Evolutionary conservation across 2,797 vertebrate genomes (phyloP), one percentile per base, ranked within the genome.

Genomic region (Nannoperca australis): DNA sequence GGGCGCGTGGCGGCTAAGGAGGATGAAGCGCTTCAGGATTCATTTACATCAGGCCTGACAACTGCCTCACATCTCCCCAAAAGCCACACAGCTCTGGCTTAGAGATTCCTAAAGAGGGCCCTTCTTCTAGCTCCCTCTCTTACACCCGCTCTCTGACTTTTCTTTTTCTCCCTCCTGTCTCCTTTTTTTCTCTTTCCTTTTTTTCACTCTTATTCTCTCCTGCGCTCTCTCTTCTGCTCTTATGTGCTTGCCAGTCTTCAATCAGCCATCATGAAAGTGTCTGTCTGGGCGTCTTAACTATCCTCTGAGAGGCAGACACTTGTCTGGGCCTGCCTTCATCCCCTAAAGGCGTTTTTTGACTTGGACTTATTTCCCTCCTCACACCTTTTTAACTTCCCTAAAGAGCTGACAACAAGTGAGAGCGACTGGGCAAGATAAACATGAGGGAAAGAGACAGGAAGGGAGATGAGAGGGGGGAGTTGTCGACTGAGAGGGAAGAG

Each of bases 11-110:
- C 86, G 24, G 90, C 92, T 92, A 93, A 95, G 92, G 91, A 93
- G 94, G 93, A 95, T 94, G 94, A 95, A 95, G 93, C 85, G 89
- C 93, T 95, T 96, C 95, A 95, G 93, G 92, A 94, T 95, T 95
- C 91, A 96, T 96, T 96, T 96, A 95, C 95, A 96, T 96, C 95
- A 96, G 93, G 86, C 92, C 93, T 95, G 95, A 95, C 95, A 95
- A 94, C 85, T 69, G 87, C 93, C 90, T 96, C 93, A 95, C 94
- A 95, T 96, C 94, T 95, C 90, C 89, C 91, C 87, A 82, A 93
- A 92, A 93, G 92, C 90, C 91, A 87, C 90, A 91, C 89, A 78
- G 91, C 93, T 93, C 91, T 83, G 89, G 93, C 93, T 89, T 90
- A 91, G 91, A 95, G 92, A 95, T 94, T 95, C 93, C 86, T 91